Percentiles rank a stretch among this genome's conserved stretches.
These are phyloP conservation scores for Diabrotica undecimpunctata DNA, from an alignment of 1,140 invertebrate species.

Conservation along the genomic window DNA sequence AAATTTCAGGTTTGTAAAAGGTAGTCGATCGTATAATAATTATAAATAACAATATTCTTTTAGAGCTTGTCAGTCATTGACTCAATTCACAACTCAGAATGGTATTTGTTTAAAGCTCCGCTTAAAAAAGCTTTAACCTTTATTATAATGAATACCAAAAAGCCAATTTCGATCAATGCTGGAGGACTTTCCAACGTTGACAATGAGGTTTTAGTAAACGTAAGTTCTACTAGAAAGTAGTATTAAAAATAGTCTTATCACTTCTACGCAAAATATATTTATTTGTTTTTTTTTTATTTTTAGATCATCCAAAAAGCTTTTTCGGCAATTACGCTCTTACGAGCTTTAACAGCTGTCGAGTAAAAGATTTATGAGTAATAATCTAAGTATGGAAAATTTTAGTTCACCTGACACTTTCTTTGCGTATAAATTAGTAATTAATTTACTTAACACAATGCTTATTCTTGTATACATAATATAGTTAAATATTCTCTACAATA, in stretches of 20 bases:
- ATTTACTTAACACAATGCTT: too few species aligned
- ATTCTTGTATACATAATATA: too few species aligned
- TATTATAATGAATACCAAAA: constrained; percentile 19
- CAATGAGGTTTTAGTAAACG: constrained; percentile 11
- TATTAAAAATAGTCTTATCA: too few species aligned
- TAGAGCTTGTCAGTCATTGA: constrained; percentile 20
- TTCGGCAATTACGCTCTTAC: neutral
- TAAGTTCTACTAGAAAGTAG: neutral
- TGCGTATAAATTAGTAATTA: too few species aligned
- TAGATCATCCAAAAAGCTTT: neutral
- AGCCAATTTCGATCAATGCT: constrained; percentile 13
- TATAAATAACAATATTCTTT: neutral
- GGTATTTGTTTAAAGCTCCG: constrained; percentile 22
- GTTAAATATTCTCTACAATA: too few species aligned
- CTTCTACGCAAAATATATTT: too few species aligned
- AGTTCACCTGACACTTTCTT: too few species aligned
- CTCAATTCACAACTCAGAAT: constrained; percentile 15
- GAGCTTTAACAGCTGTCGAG: neutral
- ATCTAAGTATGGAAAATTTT: too few species aligned
- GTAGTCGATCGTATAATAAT: neutral
- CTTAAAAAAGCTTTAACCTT: constrained; percentile 15
- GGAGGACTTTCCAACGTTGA: constrained; percentile 15
- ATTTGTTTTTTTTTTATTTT: neutral
- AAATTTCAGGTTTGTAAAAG: constrained; percentile 6
- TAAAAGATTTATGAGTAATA: too few species aligned